Conservation (phyloP, 2,888 invertebrate species). For the Allolobophora icterica region DNA sequence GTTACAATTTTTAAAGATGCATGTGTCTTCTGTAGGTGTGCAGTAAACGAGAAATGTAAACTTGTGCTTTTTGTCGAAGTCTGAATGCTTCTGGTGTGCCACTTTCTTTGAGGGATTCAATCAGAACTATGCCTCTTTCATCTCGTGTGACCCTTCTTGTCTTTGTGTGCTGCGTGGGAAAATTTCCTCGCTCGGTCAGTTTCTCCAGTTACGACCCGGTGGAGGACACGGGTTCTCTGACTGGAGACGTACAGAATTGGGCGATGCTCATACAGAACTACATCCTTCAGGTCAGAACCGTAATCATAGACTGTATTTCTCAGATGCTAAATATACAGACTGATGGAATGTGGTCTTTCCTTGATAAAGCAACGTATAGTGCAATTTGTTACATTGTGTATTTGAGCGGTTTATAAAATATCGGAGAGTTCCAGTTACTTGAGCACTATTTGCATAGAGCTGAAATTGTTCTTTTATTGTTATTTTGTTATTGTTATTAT, state of each 20-base stretch:
- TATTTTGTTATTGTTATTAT: no score
- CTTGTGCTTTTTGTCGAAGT: not conserved
- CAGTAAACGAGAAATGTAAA: no score
- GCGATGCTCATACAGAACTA: constrained; percentile 66
- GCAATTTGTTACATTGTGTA: no score
- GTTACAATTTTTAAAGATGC: no score
- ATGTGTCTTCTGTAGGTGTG: no score
- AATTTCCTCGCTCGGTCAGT: not conserved
- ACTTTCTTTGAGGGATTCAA: not conserved
- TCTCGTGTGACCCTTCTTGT: not conserved
- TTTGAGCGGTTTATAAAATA: no score
- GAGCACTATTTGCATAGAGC: no score
- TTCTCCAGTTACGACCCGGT: not conserved
- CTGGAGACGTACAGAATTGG: constrained; percentile 67
- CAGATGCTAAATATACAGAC: no score
- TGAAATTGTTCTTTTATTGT: no score
- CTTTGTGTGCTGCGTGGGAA: not conserved
- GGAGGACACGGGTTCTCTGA: constrained; percentile 46
- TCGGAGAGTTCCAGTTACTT: no score
- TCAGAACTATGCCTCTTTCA: not conserved
- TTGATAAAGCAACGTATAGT: not conserved
- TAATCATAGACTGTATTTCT: no score
- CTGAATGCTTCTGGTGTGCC: not conserved
- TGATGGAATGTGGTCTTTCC: not conserved
- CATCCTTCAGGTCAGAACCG: constrained; percentile 61